These are phyloP conservation scores for Dicentrarchus labrax DNA, from an alignment of 2,113 vertebrate species.

Conservation along the genomic window DNA sequence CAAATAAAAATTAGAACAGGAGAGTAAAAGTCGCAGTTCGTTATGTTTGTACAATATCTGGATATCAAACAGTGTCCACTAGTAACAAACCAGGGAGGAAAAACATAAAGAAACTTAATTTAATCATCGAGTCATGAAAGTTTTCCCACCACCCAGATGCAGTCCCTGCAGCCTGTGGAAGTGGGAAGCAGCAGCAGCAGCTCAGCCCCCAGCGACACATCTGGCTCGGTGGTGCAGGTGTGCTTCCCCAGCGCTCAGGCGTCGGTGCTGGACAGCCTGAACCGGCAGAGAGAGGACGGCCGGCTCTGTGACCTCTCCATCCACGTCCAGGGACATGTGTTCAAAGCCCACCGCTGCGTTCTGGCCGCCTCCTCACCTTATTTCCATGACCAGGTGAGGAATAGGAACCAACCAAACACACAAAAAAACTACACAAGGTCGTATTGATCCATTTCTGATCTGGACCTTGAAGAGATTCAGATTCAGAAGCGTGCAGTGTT, in stretches of 20 bases:
- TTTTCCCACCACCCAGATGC: slow-evolving; percentile 59
- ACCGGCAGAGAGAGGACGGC: slow-evolving; percentile 91
- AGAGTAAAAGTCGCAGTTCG: too few species aligned
- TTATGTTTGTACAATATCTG: not conserved
- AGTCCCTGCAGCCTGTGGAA: slow-evolving; percentile 66
- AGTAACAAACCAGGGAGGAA: not conserved
- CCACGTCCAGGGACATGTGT: slow-evolving; percentile 88
- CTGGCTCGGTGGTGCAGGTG: slow-evolving; percentile 86
- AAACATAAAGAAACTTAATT: not conserved
- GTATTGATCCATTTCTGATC: too few species aligned
- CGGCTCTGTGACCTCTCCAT: slow-evolving; percentile 89
- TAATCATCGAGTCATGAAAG: not conserved
- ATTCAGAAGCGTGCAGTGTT: too few species aligned
- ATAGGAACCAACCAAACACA: not conserved
- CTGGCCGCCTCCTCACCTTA: slow-evolving; percentile 89
- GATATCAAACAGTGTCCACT: not conserved
- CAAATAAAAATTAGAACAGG: too few species aligned
- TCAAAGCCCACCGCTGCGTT: slow-evolving; percentile 88
- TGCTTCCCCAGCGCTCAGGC: slow-evolving; percentile 90
- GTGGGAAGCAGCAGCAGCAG: slow-evolving; percentile 77
- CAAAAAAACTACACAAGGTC: not conserved
- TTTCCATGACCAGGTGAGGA: slow-evolving; percentile 89
- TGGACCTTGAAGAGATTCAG: too few species aligned
- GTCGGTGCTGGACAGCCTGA: slow-evolving; percentile 90
- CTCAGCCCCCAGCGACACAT: slow-evolving; percentile 54